These are phyloP conservation scores for Patella ulyssiponensis DNA, from an alignment of 2,888 invertebrate species.

Conservation along the genomic window DNA sequence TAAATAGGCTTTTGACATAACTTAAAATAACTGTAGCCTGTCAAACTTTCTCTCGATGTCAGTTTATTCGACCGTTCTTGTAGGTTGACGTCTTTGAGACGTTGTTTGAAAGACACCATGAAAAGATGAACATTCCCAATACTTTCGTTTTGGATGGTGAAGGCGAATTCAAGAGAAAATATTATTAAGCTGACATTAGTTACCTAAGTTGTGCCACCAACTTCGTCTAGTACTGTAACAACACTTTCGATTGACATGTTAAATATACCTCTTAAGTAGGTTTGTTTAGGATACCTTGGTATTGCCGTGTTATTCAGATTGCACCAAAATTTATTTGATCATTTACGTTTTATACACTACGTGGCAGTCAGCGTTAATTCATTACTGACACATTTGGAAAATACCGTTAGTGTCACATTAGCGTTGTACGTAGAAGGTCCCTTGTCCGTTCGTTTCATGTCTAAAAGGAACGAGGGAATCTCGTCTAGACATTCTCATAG, in stretches of 20 bases:
- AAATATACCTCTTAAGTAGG: neutral
- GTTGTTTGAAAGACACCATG: neutral
- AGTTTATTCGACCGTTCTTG: neutral
- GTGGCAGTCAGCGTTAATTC: no score
- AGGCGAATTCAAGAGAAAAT: constrained; percentile 1
- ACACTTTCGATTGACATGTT: no score
- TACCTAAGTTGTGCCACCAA: constrained; percentile 3
- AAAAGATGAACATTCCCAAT: neutral
- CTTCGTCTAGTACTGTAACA: neutral
- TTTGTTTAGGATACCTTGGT: neutral
- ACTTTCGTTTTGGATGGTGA: neutral
- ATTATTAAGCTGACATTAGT: neutral
- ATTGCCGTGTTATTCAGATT: no score
- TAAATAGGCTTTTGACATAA: neutral
- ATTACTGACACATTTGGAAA: no score
- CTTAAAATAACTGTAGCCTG: neutral
- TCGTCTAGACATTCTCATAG: no score
- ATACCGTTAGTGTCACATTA: no score
- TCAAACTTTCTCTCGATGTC: neutral
- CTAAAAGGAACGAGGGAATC: no score
- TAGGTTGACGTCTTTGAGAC: neutral
- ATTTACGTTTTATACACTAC: no score
- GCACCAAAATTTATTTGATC: no score
- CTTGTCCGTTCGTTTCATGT: no score
- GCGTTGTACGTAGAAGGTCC: no score